These are phyloP conservation scores for Patella caerulea DNA, from an alignment of 2,888 invertebrate genomes.

Conservation along the genomic window DNA sequence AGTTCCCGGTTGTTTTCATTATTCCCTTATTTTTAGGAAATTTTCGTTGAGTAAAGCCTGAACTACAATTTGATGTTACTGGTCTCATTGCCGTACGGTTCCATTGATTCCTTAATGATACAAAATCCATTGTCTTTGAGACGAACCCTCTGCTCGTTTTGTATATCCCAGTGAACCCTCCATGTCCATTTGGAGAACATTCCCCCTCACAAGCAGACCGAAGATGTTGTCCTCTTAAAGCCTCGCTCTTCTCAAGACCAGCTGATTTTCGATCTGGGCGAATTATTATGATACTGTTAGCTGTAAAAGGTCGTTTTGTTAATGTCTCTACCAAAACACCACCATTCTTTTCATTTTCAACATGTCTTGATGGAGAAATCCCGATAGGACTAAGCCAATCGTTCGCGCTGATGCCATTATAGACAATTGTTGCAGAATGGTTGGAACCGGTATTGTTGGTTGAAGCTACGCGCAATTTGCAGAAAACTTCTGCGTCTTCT, in stretches of 20 bases:
- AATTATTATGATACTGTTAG: conserved; percentile 29
- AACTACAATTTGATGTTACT: neutral
- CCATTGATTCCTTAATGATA: neutral
- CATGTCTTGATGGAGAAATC: conserved; percentile 13
- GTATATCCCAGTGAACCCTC: neutral
- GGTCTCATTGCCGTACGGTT: neutral
- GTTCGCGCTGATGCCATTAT: conserved; percentile 35
- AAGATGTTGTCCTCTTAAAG: conserved; percentile 21
- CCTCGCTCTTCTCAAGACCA: conserved; percentile 25
- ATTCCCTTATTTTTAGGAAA: neutral
- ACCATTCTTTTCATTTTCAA: conserved; percentile 8
- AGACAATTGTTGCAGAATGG: conserved; percentile 17
- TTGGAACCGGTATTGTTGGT: neutral
- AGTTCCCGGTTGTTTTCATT: neutral
- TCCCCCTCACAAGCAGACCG: conserved; percentile 9
- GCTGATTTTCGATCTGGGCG: conserved; percentile 19
- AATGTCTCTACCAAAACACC: neutral
- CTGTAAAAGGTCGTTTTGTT: conserved; percentile 24
- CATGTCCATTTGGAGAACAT: too few relatives aligned
- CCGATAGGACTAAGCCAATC: conserved; percentile 34
- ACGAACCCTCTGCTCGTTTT: neutral
- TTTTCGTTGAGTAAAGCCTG: too few relatives aligned
- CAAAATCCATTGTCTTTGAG: neutral
- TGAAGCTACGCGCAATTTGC: conserved; percentile 25
- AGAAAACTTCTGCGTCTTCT: conserved; percentile 24